Base-by-base conservation (phyloP, 2,113 vertebrate species). In the Sylvia atricapilla region DNA sequence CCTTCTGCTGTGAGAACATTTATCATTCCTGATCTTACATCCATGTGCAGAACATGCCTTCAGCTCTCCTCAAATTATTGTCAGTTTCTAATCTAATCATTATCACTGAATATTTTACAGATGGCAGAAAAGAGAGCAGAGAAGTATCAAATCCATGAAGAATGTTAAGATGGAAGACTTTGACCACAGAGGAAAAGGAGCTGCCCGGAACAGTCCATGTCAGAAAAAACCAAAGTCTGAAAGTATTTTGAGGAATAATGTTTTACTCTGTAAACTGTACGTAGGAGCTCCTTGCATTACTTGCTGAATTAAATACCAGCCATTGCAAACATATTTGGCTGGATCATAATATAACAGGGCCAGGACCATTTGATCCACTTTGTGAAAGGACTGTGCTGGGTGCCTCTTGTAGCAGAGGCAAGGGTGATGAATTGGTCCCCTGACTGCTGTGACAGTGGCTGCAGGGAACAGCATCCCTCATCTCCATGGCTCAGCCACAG, bases 401-500 rank as follows among this genome's bases (percentile, higher is more conserved):
- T 58, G 23, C 30, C 28, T 43, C 73, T 80, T 79, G 53, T 37
- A 72, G 41, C 1, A 1, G 35, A 87, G 60, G 15, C 23, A 75
- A 19, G 16, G 18, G 31, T 72, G 47, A 89, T 52, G 68, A 70
- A 84, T 49, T 72, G 37, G 15, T 5, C 0, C 30, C 25, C 35
- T 31, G 56, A 44, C 22, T 9, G 3, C 70, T 20, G 31, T 50
- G 73, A 49, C 66, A 64, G 69, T 0, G 0, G 3, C 59, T 80
- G 21, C 0, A 1, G n/a, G 14, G 30, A 90, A 21, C 49, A 67
- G 31, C 60, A 55, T 75, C 78, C n/a, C 33, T 90, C 80, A 81
- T 72, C 31, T 74, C 72, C 64, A 39, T 0, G 2, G 11, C 28
- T 59, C 25, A 89, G 27, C 50, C 68, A 15, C 0, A 0, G 8